A percentile compares a stretch with the other conserved stretches of the same genome.
Evolutionary conservation across 2,888 invertebrate species (phyloP).

Genomic region (Scotopteryx bipunctaria): DNA sequence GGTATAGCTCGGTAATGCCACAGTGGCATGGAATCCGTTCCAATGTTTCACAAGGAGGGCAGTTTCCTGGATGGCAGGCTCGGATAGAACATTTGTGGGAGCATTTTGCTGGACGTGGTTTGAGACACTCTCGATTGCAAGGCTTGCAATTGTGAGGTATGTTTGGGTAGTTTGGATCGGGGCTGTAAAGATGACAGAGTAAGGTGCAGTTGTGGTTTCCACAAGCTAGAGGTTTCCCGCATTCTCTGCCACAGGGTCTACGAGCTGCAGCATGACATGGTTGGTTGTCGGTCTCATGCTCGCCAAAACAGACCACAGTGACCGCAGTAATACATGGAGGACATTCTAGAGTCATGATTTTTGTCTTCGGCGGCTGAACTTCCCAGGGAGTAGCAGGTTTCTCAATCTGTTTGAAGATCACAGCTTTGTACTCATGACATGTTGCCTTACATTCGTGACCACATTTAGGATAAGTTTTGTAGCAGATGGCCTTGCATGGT

Average conservation of each 20-base stretch:
- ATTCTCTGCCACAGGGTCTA: constrained; percentile 90
- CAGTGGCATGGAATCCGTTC: constrained; percentile 92
- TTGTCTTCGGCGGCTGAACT: constrained; percentile 74
- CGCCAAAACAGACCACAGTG: constrained; percentile 87
- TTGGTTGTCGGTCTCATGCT: constrained; percentile 87
- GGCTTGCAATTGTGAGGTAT: constrained; percentile 70
- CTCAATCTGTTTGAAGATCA: constrained; percentile 82
- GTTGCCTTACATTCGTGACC: constrained; percentile 86
- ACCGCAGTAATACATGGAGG: constrained; percentile 89
- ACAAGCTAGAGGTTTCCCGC: constrained; percentile 88
- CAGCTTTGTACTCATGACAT: constrained; percentile 91
- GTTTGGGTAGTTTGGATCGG: constrained; percentile 68
- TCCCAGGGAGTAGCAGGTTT: constrained; percentile 88
- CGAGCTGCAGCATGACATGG: constrained; percentile 88
- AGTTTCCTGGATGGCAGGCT: constrained; percentile 88
- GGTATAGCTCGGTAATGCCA: constrained; percentile 88
- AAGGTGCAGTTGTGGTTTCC: constrained; percentile 89
- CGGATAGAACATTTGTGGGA: constrained; percentile 87
- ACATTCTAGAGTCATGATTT: constrained; percentile 85
- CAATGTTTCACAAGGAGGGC: constrained; percentile 88
- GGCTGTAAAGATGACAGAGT: constrained; percentile 85
- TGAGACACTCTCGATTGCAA: constrained; percentile 81
- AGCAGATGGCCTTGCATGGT: constrained; percentile 90
- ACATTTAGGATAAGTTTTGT: constrained; percentile 82
- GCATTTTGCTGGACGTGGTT: constrained; percentile 88